Percentiles rank a stretch among this genome's conserved stretches.
Evolutionary conservation across 1,140 invertebrate species (phyloP).

Genomic region (Bradynema listronoti): DNA sequence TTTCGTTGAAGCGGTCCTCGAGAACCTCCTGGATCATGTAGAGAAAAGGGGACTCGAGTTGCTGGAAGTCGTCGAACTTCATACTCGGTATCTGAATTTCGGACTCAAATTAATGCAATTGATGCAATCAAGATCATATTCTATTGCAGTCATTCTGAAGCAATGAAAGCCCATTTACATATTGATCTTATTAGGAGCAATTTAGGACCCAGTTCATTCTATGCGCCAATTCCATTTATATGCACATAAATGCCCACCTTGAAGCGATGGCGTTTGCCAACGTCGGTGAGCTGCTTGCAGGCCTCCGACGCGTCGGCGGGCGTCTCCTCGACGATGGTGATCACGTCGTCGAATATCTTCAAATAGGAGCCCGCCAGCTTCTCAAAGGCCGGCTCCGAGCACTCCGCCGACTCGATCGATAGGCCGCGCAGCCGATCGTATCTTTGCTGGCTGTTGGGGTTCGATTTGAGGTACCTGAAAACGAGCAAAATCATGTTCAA

Average conservation of each 20-base stretch:
- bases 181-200: no score
- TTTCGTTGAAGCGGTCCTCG: constrained; percentile 44
- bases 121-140: no score
- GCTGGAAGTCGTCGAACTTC: constrained; percentile 42
- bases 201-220: no score
- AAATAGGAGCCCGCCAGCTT: constrained; percentile 32
- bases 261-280: constrained; percentile 40
- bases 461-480: constrained; percentile 43
- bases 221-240: no score
- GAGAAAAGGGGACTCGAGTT: constrained; percentile 28
- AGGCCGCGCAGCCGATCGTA: constrained; percentile 35
- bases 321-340: constrained; percentile 37
- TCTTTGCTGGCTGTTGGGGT: constrained; percentile 23
- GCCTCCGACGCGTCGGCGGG: constrained; percentile 34
- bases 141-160: no score
- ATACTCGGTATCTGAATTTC: constrained; percentile 28
- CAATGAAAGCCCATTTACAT: no score
- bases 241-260: constrained; percentile 36
- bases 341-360: constrained; percentile 46
- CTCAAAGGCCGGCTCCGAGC: constrained; percentile 42
- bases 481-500: background rate
- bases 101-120: constrained; percentile 2
- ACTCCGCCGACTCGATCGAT: constrained; percentile 23
- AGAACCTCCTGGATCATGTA: constrained; percentile 47
- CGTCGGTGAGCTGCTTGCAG: constrained; percentile 28